Base-by-base conservation (phyloP, 2,113 vertebrate species). In the Grammatotria lemairii region DNA sequence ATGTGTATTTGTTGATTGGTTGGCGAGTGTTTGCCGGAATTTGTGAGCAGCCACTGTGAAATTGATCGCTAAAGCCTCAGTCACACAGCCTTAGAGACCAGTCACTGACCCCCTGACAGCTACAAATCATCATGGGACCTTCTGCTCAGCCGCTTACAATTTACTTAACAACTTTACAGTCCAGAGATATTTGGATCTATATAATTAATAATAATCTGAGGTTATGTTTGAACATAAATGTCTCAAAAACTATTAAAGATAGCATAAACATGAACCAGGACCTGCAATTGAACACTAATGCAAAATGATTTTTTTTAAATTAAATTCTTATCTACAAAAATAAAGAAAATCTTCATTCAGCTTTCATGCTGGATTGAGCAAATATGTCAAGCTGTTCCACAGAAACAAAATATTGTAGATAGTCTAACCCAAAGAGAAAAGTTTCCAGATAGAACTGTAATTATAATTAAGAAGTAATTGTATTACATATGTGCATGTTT, bases 341-440 rank as follows among this genome's bases (percentile, higher is more conserved):
- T 68, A 40, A 68, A 68, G 35, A 40, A 68, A 68, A 68, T 40
- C n/a, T 68, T 40, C 63, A 21, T 68, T 68, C 35, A 40, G 11
- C 35, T 68, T 68, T 68, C n/a, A 68, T 68, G 63, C 19, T 68
- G n/a, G 35, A 14, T 40, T 68, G 35, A 68, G 63, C 35, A 68
- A 68, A 40, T 13, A 68, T 68, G 19, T 21, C 19, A 68, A 68
- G 12, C 40, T 68, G n/a, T 68, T 40, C n/a, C n/a, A 68, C 35
- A 40, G 35, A 68, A 40, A 40, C 35, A 38, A 11, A 68, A 68
- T 38, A 68, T 21, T 4, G 60, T 68, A 68, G 60, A 68, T 68
- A 35, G 19, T 68, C 33, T 40, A 68, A 68, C 2, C 19, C 19
- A 38, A 68, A 68, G 31, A 21, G 19, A 40, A 65, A 65, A 1